phyloP scores from a whole-genome alignment of 2,888 invertebrate genomes.

The Drosophila anceps region DNA sequence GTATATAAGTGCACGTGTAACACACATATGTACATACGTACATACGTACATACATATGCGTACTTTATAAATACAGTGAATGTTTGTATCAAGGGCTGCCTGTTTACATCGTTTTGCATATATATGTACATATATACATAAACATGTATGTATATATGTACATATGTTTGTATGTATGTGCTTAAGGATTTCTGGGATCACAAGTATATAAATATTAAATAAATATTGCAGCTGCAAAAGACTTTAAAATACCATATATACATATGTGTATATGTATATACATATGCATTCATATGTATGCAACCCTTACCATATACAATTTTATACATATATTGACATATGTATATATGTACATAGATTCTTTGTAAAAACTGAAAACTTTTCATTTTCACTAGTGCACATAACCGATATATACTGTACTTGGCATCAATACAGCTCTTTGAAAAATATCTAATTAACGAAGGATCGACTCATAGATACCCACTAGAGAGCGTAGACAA shows the following conservation, averaged over 20 bases:
- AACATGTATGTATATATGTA: not conserved
- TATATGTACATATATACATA: not conserved
- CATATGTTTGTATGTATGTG: not conserved
- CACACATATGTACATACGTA: not conserved
- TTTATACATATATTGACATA: not conserved
- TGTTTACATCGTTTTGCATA: conserved; percentile 1
- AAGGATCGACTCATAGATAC: not conserved
- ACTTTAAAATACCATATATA: not conserved
- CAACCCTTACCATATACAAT: not conserved
- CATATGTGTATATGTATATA: not conserved
- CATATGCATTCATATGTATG: not conserved
- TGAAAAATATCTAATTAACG: not conserved
- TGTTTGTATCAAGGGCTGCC: conserved; percentile 1
- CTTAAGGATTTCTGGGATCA: not conserved
- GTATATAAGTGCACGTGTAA: not conserved
- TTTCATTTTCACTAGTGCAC: not conserved
- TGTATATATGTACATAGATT: not conserved
- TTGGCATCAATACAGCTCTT: conserved; percentile 2
- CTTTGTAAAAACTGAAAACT: not conserved
- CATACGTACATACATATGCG: not conserved
- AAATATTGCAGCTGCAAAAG: not conserved
- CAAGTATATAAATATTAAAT: not conserved
- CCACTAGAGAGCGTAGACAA: not conserved
- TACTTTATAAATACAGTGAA: not conserved
- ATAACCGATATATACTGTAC: not conserved